These are phyloP conservation scores for Hormaphis cornu DNA, from an alignment of 1,140 invertebrate genomes.

Conservation along the genomic window DNA sequence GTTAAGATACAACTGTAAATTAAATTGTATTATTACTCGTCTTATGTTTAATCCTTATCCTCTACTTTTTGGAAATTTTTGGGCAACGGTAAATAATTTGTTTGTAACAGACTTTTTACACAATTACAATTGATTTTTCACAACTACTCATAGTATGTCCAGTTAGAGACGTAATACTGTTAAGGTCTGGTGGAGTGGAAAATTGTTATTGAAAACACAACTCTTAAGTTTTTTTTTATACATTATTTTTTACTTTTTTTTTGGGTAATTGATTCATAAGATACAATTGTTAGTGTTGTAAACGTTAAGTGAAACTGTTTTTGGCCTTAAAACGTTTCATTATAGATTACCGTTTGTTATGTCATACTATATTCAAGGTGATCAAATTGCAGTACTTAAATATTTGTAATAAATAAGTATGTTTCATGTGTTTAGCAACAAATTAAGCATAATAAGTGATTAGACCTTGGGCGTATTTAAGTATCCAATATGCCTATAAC, in stretches of 20 bases:
- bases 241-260: background rate
- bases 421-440: background rate
- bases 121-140: slow-evolving; percentile 21
- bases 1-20: too few species aligned
- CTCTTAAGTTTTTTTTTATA: background rate
- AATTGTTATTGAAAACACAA: slow-evolving; percentile 23
- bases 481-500: background rate
- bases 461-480: background rate
- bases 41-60: too few species aligned
- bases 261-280: slow-evolving; percentile 15
- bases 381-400: slow-evolving; percentile 14
- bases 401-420: slow-evolving; percentile 18
- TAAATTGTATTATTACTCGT: too few species aligned
- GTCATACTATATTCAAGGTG: slow-evolving; percentile 26
- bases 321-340: slow-evolving; percentile 30
- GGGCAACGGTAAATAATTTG: background rate
- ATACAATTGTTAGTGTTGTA: slow-evolving; percentile 20
- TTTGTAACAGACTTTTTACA: background rate
- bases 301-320: slow-evolving; percentile 28
- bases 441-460: slow-evolving; percentile 1
- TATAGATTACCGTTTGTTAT: slow-evolving; percentile 29
- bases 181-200: slow-evolving; percentile 28
- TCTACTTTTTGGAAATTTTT: too few species aligned
- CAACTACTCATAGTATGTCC: background rate
- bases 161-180: background rate